These are phyloP conservation scores for Amphiprion percula DNA, from an alignment of 2,113 vertebrate species.

Conservation along the genomic window DNA sequence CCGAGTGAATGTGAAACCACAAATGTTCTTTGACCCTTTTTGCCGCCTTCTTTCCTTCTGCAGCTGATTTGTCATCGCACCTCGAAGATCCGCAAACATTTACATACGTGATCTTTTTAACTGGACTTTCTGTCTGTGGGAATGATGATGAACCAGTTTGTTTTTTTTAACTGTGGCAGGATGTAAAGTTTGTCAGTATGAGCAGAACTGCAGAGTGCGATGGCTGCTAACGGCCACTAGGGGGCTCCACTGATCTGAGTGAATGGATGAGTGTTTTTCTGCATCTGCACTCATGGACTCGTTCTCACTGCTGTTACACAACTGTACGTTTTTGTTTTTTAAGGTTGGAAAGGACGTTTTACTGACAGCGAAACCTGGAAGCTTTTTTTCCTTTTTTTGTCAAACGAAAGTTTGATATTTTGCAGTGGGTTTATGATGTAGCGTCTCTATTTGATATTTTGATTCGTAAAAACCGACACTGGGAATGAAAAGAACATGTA, in stretches of 20 bases:
- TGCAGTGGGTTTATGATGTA: no score
- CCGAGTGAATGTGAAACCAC: background rate
- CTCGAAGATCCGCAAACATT: no score
- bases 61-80: background rate
- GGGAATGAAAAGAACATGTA: background rate
- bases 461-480: background rate
- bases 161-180: background rate
- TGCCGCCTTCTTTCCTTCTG: background rate
- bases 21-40: background rate
- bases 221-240: background rate
- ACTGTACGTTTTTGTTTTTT: background rate
- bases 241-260: constrained; percentile 2
- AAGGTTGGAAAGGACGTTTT: background rate
- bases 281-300: background rate
- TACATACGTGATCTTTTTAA: background rate
- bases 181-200: background rate
- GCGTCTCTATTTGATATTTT: no score
- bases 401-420: background rate
- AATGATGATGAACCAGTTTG: background rate
- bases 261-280: background rate
- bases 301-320: background rate
- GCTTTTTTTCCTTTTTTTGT: background rate
- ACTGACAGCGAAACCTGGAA: background rate
- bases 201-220: background rate
- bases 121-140: background rate